Conservation (phyloP, 2,797 vertebrate species). For the Danio jaintianensis region DNA sequence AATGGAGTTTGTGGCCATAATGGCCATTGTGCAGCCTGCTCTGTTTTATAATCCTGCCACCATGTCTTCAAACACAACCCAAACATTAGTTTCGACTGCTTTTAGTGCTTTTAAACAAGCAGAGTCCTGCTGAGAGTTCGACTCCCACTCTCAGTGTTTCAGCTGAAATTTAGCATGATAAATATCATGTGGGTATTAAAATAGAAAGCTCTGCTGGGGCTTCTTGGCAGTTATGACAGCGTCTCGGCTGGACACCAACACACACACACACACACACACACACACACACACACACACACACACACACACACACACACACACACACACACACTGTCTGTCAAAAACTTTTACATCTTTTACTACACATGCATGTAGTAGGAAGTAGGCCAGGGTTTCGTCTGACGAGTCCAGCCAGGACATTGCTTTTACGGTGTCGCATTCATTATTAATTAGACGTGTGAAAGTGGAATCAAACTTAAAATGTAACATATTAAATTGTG, state of each 20-base stretch:
- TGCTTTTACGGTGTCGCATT: constrained; percentile 15
- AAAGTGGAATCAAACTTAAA: constrained; percentile 1
- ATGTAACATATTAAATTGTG: not conserved
- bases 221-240: constrained; percentile 29
- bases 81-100: not conserved
- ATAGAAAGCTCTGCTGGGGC: constrained; percentile 42
- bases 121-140: not conserved
- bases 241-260: constrained; percentile 43
- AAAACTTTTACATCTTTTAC: constrained; percentile 41
- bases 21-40: not conserved
- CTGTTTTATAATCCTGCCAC: not conserved
- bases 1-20: not conserved
- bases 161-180: constrained; percentile 22
- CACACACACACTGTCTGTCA: constrained; percentile 15
- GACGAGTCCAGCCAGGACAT: constrained; percentile 12
- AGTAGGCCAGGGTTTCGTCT: constrained; percentile 32
- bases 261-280: constrained; percentile 9
- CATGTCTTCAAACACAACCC: not conserved
- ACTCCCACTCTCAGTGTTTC: not conserved
- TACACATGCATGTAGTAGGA: constrained; percentile 34
- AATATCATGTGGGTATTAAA: constrained; percentile 35
- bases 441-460: constrained; percentile 29
- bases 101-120: constrained; percentile 20
- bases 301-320: constrained; percentile 16
- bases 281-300: constrained; percentile 17